phyloP scores from a whole-genome alignment of 2,113 vertebrate species.

The Microtus oregoni region DNA sequence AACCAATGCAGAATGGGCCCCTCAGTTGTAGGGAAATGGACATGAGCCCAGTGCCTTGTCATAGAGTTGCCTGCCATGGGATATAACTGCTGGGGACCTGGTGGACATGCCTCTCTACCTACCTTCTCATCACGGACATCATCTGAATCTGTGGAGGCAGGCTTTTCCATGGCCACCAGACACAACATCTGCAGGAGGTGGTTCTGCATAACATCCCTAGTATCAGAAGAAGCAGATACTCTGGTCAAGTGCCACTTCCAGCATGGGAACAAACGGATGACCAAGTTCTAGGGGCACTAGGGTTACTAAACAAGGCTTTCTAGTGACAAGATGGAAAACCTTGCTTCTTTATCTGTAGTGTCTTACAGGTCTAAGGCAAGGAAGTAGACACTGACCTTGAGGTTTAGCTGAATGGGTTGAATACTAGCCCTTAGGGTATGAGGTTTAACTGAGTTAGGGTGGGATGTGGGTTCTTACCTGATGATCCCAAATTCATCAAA shows the following conservation, averaged over 20 bases:
- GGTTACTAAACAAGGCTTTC: neutral
- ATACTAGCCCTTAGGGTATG: neutral
- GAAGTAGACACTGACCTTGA: neutral
- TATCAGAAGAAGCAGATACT: neutral
- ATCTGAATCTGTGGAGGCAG: constrained; percentile 92
- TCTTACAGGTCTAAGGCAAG: neutral
- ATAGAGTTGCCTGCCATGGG: neutral
- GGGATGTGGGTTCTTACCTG: constrained; percentile 85
- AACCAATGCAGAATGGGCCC: too few species aligned
- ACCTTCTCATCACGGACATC: constrained; percentile 97
- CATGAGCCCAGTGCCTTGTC: neutral
- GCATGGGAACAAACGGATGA: neutral
- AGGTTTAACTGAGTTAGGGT: neutral
- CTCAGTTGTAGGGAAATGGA: neutral
- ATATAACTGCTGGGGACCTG: neutral
- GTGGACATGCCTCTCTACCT: neutral
- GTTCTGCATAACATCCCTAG: constrained; percentile 97
- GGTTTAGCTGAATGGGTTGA: neutral
- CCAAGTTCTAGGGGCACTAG: neutral
- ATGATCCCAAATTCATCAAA: constrained; percentile 97
- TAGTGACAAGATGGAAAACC: too few species aligned
- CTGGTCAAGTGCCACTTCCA: neutral
- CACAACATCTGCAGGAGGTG: constrained; percentile 95
- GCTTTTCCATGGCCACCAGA: constrained; percentile 97
- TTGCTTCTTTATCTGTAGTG: too few species aligned